A percentile compares a stretch with the other conserved stretches of the same genome.
phyloP scores from a whole-genome alignment of 2,888 invertebrate genomes.

The Protodeltote pygarga region DNA sequence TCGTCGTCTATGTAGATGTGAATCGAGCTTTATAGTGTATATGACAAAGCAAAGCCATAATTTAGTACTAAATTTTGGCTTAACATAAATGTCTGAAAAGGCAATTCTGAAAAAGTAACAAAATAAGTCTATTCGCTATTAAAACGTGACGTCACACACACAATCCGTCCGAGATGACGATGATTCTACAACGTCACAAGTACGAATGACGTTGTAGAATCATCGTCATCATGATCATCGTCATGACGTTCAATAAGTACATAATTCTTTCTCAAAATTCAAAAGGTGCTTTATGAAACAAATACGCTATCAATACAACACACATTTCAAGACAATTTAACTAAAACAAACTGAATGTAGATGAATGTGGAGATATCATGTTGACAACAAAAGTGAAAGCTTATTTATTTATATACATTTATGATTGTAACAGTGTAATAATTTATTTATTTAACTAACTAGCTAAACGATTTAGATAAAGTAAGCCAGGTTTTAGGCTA shows the following conservation, averaged over 20 bases:
- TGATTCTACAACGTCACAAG: slow-evolving; percentile 47
- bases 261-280: slow-evolving; percentile 47
- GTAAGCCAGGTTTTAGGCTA: too few relatives aligned
- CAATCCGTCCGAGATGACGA: slow-evolving; percentile 20
- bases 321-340: slow-evolving; percentile 43
- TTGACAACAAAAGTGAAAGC: slow-evolving; percentile 2
- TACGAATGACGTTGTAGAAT: too few relatives aligned
- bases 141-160: slow-evolving; percentile 22
- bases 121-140: slow-evolving; percentile 18
- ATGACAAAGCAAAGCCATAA: too few relatives aligned
- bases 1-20: too few relatives aligned
- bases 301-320: slow-evolving; percentile 47
- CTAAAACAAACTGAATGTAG: slow-evolving; percentile 30
- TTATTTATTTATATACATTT: not conserved
- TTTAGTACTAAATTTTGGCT: too few relatives aligned
- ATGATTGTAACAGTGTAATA: not conserved
- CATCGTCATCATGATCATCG: too few relatives aligned
- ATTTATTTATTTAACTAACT: too few relatives aligned
- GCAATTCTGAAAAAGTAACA: too few relatives aligned
- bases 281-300: slow-evolving; percentile 33
- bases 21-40: too few relatives aligned
- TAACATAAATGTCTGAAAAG: too few relatives aligned
- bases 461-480: too few relatives aligned
- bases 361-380: not conserved
- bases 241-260: slow-evolving; percentile 61